Conservation (phyloP, 64 coral and sea anemone species). For the Montipora efflorescens region DNA sequence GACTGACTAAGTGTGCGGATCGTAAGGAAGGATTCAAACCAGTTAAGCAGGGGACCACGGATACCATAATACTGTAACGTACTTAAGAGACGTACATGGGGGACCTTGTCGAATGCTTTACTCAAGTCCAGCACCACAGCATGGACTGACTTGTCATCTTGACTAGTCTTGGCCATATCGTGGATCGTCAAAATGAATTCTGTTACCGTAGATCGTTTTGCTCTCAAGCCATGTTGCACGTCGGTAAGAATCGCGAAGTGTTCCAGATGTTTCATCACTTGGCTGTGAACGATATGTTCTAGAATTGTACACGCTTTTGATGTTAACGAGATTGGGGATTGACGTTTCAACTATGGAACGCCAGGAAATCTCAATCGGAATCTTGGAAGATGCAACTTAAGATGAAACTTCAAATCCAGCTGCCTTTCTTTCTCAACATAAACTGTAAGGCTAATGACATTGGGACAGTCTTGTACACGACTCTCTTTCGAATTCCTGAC, state of each 20-base stretch:
- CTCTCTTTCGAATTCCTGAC: no score
- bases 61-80: conserved; percentile 64
- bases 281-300: conserved; percentile 23
- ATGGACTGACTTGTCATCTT: conserved; percentile 62
- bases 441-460: no score
- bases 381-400: no score
- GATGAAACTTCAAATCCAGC: no score
- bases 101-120: conserved; percentile 16
- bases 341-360: no score
- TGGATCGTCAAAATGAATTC: conserved; percentile 55
- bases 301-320: no score
- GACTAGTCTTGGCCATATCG: conserved; percentile 63
- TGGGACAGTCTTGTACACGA: no score
- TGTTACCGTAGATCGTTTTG: conserved; percentile 65
- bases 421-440: no score
- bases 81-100: conserved; percentile 31
- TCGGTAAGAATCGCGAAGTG: conserved; percentile 48
- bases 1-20: conserved; percentile 48
- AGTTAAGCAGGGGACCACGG: conserved; percentile 35
- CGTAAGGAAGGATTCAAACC: conserved; percentile 54
- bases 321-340: no score
- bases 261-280: conserved; percentile 64
- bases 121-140: conserved; percentile 52
- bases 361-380: no score
- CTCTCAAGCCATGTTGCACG: conserved; percentile 57